phyloP scores from a whole-genome alignment of 2,113 vertebrate species.

The Erythrolamprus reginae region DNA sequence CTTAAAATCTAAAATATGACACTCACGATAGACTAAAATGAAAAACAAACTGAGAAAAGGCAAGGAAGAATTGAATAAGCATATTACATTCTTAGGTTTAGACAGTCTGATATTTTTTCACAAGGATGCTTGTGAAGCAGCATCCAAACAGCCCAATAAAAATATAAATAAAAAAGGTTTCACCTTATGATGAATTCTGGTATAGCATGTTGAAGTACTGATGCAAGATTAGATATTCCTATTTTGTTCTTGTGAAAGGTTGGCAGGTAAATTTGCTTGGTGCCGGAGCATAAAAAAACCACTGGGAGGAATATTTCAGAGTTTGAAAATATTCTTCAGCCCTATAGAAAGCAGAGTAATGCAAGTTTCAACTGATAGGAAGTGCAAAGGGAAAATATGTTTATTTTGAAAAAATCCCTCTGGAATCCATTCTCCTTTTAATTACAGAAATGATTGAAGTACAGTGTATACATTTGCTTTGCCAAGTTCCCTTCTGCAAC shows the following conservation, averaged over 20 bases:
- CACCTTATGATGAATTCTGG: not conserved
- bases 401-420: not conserved
- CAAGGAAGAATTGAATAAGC: not conserved
- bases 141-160: not conserved
- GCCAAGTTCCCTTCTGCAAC: not conserved
- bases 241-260: constrained; percentile 43
- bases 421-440: not conserved
- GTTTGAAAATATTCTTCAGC: not conserved
- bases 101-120: not conserved
- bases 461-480: not conserved
- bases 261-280: constrained; percentile 14
- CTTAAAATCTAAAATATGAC: not conserved
- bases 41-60: not conserved
- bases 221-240: not conserved
- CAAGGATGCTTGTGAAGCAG: not conserved
- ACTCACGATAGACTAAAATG: not conserved
- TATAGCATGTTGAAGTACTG: not conserved
- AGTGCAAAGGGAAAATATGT: not conserved
- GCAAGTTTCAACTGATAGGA: not conserved
- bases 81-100: not conserved
- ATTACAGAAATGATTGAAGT: fast-evolving
- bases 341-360: not conserved
- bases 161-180: too few relatives aligned
- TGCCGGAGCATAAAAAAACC: constrained; percentile 16
- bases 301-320: not conserved